Percentiles rank a stretch among this genome's conserved stretches.
These are phyloP conservation scores for Gorsachius goisagi DNA, from an alignment of 2,113 vertebrate species.

Conservation along the genomic window DNA sequence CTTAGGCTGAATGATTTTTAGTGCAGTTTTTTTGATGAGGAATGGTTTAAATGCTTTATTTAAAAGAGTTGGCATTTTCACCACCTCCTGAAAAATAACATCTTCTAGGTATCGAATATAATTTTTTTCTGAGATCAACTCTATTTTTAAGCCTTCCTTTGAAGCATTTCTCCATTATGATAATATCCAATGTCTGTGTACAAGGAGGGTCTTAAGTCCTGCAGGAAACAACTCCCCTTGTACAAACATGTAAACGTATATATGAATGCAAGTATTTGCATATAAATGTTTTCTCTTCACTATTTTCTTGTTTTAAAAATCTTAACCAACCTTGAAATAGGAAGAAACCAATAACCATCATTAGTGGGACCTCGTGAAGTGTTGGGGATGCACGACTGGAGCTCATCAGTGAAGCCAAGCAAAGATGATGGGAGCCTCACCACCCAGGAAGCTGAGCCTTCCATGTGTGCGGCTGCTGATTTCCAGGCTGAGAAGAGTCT, in stretches of 20 bases:
- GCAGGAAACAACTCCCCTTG: background rate
- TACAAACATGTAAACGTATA: background rate
- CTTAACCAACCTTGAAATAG: background rate
- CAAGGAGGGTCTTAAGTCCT: background rate
- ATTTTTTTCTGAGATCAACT: background rate
- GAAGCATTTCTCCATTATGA: background rate
- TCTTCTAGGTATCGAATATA: background rate
- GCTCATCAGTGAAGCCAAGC: background rate
- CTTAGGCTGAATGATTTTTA: background rate
- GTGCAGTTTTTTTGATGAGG: background rate
- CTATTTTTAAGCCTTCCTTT: background rate
- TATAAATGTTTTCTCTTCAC: background rate
- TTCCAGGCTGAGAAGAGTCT: background rate
- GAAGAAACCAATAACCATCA: background rate
- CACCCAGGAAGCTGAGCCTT: background rate
- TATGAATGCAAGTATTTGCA: background rate
- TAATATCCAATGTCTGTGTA: background rate
- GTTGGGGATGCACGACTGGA: background rate
- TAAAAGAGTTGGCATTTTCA: background rate
- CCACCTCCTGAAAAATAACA: background rate
- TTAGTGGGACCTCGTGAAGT: background rate
- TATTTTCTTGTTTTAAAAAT: background rate
- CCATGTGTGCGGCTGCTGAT: background rate
- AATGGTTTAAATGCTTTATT: background rate
- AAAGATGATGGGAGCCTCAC: background rate